These are phyloP conservation scores for Seriola dumerili DNA, from an alignment of 2,113 vertebrate species.

Conservation along the genomic window DNA sequence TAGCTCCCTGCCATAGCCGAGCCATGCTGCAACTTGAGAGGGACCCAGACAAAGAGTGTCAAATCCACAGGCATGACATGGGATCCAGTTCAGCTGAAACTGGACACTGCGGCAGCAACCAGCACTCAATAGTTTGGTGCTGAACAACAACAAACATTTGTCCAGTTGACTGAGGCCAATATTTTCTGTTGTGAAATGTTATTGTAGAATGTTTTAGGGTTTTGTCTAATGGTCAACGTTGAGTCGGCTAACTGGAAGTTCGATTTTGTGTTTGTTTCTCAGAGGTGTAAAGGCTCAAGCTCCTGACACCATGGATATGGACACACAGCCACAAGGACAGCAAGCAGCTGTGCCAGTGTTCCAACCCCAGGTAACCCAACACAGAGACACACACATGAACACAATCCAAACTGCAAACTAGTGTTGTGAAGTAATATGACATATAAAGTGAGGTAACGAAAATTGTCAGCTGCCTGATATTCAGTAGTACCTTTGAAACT, in stretches of 20 bases:
- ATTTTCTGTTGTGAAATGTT: background rate
- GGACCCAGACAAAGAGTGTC: conserved; percentile 61
- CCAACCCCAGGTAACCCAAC: conserved; percentile 90
- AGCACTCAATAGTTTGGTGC: conserved; percentile 13
- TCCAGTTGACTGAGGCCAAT: background rate
- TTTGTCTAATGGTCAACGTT: background rate
- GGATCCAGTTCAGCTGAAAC: conserved; percentile 66
- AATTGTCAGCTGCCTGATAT: background rate
- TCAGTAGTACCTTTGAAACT: background rate
- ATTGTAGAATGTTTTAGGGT: background rate
- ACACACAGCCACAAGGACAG: conserved; percentile 92
- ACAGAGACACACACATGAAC: background rate
- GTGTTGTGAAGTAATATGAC: background rate
- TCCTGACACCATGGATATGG: conserved; percentile 93
- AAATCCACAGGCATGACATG: conserved; percentile 50
- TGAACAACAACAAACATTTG: background rate
- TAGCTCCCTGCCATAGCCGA: conserved; percentile 1
- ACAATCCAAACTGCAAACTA: background rate
- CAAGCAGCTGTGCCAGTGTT: conserved; percentile 89
- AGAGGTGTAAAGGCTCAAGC: conserved; percentile 82
- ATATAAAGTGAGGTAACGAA: background rate
- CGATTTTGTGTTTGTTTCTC: conserved; percentile 66
- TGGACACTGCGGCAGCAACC: conserved; percentile 32
- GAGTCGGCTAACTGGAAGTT: background rate
- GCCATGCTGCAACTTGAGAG: conserved; percentile 65